These are phyloP conservation scores for Paracanthobrama guichenoti DNA, from an alignment of 2,113 vertebrate species.

Conservation along the genomic window DNA sequence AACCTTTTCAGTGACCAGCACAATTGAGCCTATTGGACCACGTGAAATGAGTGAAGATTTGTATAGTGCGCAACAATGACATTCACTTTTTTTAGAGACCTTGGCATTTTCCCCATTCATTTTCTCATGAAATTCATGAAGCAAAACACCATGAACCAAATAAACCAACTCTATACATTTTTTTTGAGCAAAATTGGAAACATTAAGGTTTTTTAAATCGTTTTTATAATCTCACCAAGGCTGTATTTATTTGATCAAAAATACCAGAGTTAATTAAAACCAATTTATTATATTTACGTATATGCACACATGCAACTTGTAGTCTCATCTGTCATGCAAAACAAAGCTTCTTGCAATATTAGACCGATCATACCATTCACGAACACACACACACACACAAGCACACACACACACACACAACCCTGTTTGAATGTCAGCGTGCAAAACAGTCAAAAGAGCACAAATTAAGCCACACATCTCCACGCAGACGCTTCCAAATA, in stretches of 20 bases:
- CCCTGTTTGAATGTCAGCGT: not conserved
- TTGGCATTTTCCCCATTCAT: not conserved
- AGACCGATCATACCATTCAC: conserved; percentile 8
- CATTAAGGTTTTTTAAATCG: too few species aligned
- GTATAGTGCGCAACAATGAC: not conserved
- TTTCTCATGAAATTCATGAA: not conserved
- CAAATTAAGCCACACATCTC: not conserved
- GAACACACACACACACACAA: not conserved
- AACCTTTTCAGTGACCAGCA: conserved; percentile 45
- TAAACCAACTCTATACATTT: not conserved
- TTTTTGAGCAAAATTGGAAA: not conserved
- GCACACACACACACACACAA: too few species aligned
- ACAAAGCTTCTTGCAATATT: not conserved
- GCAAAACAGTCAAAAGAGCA: conserved; percentile 2
- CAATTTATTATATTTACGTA: not conserved
- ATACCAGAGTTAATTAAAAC: not conserved
- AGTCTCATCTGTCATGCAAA: conserved; percentile 38
- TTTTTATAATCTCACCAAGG: too few species aligned
- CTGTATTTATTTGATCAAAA: too few species aligned
- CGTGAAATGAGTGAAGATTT: not conserved
- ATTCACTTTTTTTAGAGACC: not conserved
- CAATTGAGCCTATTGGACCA: not conserved
- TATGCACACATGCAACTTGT: too few species aligned
- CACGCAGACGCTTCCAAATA: not conserved
- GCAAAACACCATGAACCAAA: not conserved